phyloP scores from a whole-genome alignment of 2,797 vertebrate species.

The Moxostoma hubbsi region DNA sequence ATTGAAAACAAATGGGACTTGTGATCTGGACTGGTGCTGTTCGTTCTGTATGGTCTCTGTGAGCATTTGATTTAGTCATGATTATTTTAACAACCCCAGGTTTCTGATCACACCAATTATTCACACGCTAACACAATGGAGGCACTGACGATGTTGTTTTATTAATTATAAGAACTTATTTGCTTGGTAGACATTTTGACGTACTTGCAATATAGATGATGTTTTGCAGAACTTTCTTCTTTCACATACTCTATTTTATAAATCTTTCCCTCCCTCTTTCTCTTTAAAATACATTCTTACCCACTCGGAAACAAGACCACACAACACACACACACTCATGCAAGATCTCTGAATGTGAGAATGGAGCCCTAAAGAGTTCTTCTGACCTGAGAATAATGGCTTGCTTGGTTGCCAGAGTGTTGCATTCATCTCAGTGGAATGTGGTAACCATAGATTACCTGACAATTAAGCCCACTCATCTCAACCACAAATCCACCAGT shows the following conservation, averaged over 20 bases:
- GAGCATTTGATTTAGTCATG: conserved; percentile 32
- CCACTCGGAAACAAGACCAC: conserved; percentile 38
- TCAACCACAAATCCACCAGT: conserved; percentile 69
- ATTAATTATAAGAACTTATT: conserved; percentile 45
- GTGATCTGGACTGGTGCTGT: conserved; percentile 42
- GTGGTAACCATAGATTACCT: conserved; percentile 78
- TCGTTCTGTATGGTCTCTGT: conserved; percentile 39
- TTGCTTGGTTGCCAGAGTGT: conserved; percentile 71
- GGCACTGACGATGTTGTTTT: conserved; percentile 14
- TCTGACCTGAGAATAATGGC: conserved; percentile 67
- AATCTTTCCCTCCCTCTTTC: conserved; percentile 10
- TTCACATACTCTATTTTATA: too few species aligned
- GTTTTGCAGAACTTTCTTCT: not conserved
- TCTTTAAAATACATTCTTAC: conserved; percentile 50
- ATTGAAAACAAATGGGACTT: conserved; percentile 59
- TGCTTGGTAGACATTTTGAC: conserved; percentile 8
- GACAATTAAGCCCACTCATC: conserved; percentile 74
- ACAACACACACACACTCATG: conserved; percentile 47
- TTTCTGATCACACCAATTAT: conserved; percentile 35
- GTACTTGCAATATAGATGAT: conserved; percentile 40
- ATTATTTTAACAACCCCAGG: conserved; percentile 39
- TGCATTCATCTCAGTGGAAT: conserved; percentile 72
- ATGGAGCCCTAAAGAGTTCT: conserved; percentile 47
- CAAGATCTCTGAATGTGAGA: conserved; percentile 50
- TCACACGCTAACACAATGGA: conserved; percentile 22